Evolutionary conservation across 2,797 vertebrate species (phyloP), one percentile per base, ranked within the genome.

Genomic region (Smutsia temminckii): DNA sequence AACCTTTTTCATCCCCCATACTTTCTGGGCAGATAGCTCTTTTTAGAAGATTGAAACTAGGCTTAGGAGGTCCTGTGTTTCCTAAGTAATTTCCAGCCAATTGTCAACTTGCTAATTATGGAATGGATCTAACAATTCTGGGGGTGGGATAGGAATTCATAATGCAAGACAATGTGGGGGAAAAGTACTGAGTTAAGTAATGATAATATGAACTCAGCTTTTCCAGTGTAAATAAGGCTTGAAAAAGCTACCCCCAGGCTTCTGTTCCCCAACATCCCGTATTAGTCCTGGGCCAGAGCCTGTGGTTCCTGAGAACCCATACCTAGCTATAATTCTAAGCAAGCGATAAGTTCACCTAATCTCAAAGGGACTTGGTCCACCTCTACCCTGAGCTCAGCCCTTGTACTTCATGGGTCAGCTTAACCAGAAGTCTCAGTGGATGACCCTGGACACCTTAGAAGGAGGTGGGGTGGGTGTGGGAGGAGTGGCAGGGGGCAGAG

Each of bases 11-110:
- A 42, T 64, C 27, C 55, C 23, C 32, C 53, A 85, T 59, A 12
- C 40, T 78, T 94, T 96, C 57, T 91, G 32, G 42, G 25, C 5
- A 69, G 57, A 85, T 72, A 57, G 8, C 49, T 94, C 64, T 66
- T 32, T 88, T 81, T 53, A 85, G 40, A 88, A 92, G n/a, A 20
- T 75, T 87, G 8, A 83, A 85, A 85, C 84, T 75, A 81, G 64
- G 37, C 53, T 53, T 85, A 94, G 20, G 12, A 93, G 21, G 34
- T 27, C 8, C 20, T 93, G 34, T 91, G 42, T 93, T 91, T 83
- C 71, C 80, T 86, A n/a, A 63, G 79, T 75, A 37, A 66, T 59
- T 74, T 85, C 69, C 14, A 23, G 21, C 14, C 29, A 61, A 14
- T 91, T 83, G 57, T 53, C 42, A 77, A 5, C 25, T 34, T 86